phyloP scores from a whole-genome alignment of 2,113 vertebrate species.

The Nyctereutes procyonoides region DNA sequence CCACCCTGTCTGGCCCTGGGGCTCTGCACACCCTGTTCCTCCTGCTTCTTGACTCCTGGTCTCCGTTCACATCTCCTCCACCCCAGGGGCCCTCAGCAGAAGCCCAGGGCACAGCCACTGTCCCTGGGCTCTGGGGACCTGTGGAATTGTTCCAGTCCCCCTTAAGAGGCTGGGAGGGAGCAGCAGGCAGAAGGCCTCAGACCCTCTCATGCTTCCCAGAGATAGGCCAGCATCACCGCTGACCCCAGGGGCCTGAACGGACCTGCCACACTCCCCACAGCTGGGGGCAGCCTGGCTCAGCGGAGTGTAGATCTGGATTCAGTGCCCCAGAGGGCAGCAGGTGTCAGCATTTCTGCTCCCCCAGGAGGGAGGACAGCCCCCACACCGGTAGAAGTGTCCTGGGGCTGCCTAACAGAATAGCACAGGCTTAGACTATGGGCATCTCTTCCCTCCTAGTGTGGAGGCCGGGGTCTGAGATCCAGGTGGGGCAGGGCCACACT shows the following conservation, averaged over 20 bases:
- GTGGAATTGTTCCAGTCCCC: background rate
- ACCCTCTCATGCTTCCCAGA: background rate
- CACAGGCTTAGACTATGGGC: background rate
- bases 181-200: background rate
- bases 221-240: background rate
- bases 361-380: background rate
- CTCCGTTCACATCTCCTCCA: rapidly evolving
- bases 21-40: rapidly evolving
- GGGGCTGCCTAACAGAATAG: rapidly evolving
- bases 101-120: background rate
- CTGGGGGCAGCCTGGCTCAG: background rate
- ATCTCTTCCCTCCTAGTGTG: background rate
- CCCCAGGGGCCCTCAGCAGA: background rate
- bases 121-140: background rate
- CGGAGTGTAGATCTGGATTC: background rate
- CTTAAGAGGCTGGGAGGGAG: background rate
- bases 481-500: rapidly evolving
- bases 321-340: background rate
- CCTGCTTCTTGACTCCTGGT: background rate
- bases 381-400: background rate
- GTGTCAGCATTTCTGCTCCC: background rate
- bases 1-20: background rate
- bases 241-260: background rate
- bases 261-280: background rate
- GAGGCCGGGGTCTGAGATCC: background rate